Conservation (phyloP, 1,140 invertebrate genomes). For the Megalonaias nervosa region DNA sequence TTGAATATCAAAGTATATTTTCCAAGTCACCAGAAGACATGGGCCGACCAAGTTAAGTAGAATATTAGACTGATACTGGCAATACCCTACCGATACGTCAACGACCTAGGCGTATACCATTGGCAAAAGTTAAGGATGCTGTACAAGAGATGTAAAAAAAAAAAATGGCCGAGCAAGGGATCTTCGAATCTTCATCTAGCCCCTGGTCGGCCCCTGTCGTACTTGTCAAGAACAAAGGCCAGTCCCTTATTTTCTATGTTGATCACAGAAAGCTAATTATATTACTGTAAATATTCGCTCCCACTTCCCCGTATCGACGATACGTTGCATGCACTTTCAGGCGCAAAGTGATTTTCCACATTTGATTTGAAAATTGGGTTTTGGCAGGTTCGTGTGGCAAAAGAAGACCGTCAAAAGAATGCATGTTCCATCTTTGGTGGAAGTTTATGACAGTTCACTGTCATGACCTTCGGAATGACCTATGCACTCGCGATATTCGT, state of each 20-base stretch:
- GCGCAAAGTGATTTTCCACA: conserved; percentile 32
- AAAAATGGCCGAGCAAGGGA: conserved; percentile 18
- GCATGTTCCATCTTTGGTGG: conserved; percentile 14
- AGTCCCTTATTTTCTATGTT: conserved; percentile 6
- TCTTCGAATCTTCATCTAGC: conserved; percentile 3
- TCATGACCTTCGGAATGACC: too few relatives aligned
- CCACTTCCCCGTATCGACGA: conserved; percentile 38
- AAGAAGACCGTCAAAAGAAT: conserved; percentile 61
- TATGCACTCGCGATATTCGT: too few relatives aligned
- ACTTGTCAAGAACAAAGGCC: conserved; percentile 11
- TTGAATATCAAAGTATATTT: conserved; percentile 16
- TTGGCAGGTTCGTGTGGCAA: conserved; percentile 66
- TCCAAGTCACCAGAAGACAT: conserved; percentile 29
- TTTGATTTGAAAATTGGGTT: conserved; percentile 39
- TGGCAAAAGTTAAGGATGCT: not conserved
- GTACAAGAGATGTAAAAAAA: conserved; percentile 23
- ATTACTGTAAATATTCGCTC: conserved; percentile 10
- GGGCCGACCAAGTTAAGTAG: conserved; percentile 9
- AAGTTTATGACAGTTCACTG: too few relatives aligned
- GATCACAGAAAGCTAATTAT: conserved; percentile 21
- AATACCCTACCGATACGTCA: conserved; percentile 22
- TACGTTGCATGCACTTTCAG: conserved; percentile 27
- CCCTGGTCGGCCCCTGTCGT: conserved; percentile 11
- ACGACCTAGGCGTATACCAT: conserved; percentile 3
- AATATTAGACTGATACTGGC: conserved; percentile 24